Percentiles rank a stretch among this genome's conserved stretches.
Conservation (phyloP, 2,888 invertebrate species). For the Rhingia campestris region DNA sequence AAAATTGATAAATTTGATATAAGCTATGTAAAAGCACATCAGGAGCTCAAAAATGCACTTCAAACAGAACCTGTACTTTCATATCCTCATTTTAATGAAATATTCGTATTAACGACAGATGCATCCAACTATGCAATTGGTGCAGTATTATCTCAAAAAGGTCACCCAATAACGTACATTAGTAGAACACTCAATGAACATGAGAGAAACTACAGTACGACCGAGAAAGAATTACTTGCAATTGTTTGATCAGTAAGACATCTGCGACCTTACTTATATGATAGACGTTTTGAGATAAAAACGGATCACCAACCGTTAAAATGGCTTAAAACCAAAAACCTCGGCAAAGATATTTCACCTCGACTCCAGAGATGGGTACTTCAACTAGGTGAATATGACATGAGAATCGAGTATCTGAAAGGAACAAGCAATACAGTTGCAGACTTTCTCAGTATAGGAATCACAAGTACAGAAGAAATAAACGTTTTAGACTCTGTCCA, state of each 20-base stretch:
- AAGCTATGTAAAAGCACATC: slow-evolving; percentile 12
- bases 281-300: too few relatives aligned
- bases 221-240: too few relatives aligned
- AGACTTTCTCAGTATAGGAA: too few relatives aligned
- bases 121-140: slow-evolving; percentile 23
- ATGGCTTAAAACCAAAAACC: too few relatives aligned
- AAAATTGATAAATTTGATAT: background rate
- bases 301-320: too few relatives aligned
- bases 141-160: slow-evolving; percentile 7
- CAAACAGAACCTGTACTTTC: slow-evolving; percentile 12
- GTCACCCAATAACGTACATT: too few relatives aligned
- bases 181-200: too few relatives aligned
- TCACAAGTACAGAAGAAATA: too few relatives aligned
- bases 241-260: slow-evolving; percentile 8
- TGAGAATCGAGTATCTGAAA: slow-evolving; percentile 19
- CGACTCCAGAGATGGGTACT: slow-evolving; percentile 26
- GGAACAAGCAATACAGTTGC: slow-evolving; percentile 15
- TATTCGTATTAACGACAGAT: slow-evolving; percentile 16
- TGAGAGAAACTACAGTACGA: too few relatives aligned
- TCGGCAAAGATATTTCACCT: too few relatives aligned
- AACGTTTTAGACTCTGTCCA: background rate
- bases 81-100: slow-evolving; percentile 16
- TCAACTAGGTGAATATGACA: slow-evolving; percentile 25
- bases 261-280: too few relatives aligned
- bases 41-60: slow-evolving; percentile 16